A percentile compares a stretch with the other conserved stretches of the same genome.
Conservation (phyloP, 2,888 invertebrate species). For the Copidosoma aretas region DNA sequence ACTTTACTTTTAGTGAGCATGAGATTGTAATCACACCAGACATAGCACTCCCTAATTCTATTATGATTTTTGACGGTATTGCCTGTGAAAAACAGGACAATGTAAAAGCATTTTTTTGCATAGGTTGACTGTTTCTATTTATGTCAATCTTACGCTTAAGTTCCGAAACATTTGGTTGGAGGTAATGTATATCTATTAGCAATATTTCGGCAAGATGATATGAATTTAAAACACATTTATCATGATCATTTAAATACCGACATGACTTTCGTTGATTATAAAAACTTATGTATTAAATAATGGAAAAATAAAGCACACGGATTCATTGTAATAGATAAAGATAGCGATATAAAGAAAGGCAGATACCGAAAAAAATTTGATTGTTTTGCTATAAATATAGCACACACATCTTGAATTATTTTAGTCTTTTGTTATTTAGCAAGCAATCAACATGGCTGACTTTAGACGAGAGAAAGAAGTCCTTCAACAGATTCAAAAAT, state of each 20-base stretch:
- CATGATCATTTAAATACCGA: conserved; percentile 43
- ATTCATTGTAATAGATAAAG: conserved; percentile 51
- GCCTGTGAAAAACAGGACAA: conserved; percentile 48
- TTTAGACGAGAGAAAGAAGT: not conserved
- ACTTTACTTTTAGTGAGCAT: conserved; percentile 28
- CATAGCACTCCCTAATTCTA: not conserved
- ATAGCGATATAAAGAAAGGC: conserved; percentile 46
- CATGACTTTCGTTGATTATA: conserved; percentile 46
- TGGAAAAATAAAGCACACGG: conserved; percentile 51
- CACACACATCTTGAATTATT: not conserved
- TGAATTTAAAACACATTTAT: conserved; percentile 52
- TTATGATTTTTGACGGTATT: conserved; percentile 59
- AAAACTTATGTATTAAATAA: conserved; percentile 48
- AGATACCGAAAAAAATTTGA: conserved; percentile 53
- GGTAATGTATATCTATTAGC: conserved; percentile 56
- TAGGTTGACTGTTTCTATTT: conserved; percentile 52
- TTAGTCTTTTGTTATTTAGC: not conserved
- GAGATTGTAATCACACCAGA: conserved; percentile 25
- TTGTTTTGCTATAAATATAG: conserved; percentile 28
- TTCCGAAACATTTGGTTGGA: conserved; percentile 23
- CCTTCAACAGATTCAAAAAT: no score
- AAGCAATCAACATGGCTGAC: not conserved
- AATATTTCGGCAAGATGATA: conserved; percentile 55
- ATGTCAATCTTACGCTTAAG: conserved; percentile 8
- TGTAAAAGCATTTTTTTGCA: conserved; percentile 43